Base-by-base conservation (phyloP, 2,888 invertebrate species). In the Sericinus montela region DNA sequence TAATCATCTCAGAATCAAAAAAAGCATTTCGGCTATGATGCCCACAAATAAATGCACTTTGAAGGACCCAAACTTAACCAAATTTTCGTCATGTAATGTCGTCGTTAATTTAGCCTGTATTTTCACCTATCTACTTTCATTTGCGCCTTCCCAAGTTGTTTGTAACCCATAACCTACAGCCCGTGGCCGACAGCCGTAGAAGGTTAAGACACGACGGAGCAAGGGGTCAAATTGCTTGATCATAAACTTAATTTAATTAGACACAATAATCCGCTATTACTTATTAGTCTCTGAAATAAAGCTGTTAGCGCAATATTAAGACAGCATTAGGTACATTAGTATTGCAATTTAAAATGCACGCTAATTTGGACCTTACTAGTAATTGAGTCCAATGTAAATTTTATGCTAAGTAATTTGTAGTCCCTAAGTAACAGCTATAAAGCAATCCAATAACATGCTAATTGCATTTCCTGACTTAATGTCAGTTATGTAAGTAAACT, bases 251-350 rank as follows among this genome's bases (percentile, higher is more conserved):
- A 36, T 47, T 58, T 50, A 52, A 56, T 53, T 54, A 58, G 51
- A 51, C 53, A 47, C 49, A 48, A 52, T 45, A 53, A 49, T n/a
- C n/a, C n/a, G n/a, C n/a, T n/a, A n/a, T 48, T 46, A 46, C 56
- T 52, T 56, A 55, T 56, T 54, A 57, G 48, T 37, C 38, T 32
- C 49, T 49, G 51, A 51, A 57, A 59, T 62, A 58, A 59, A 60
- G 55, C 49, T 55, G 57, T 62, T 57, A 57, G 54, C 58, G 47
- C 53, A 52, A 54, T 52, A 56, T 53, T 56, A 52, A 55, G 53
- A 34, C 45, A 48, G 38, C 48, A 48, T 54, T 49, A 53, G 42
- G 52, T 52, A 52, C 54, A 53, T 23, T 41, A 29, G 46, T 36
- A 34, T 45, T n/a, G 16, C 8, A 11, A 32, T 11, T 3, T 9